These are phyloP conservation scores for Scaptomyza polygonia DNA, from an alignment of 2,888 invertebrate genomes.

Conservation along the genomic window DNA sequence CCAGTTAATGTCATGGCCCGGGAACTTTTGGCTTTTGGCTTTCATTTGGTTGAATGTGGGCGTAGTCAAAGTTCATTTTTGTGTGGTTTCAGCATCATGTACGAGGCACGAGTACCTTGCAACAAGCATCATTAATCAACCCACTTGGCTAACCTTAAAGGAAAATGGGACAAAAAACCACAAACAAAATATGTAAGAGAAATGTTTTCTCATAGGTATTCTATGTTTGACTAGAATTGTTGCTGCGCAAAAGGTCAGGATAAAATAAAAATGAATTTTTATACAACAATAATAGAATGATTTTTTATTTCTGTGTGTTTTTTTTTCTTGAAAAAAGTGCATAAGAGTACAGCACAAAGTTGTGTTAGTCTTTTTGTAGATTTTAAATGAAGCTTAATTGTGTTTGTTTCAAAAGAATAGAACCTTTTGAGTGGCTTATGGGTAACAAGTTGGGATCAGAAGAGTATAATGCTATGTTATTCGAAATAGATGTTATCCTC, in stretches of 20 bases:
- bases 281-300: neutral
- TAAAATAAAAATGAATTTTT: neutral
- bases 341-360: neutral
- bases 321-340: neutral
- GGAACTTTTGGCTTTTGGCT: conserved; percentile 11
- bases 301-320: neutral
- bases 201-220: neutral
- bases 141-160: conserved; percentile 23
- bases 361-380: neutral
- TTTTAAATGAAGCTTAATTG: neutral
- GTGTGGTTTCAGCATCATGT: conserved; percentile 31
- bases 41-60: conserved; percentile 7
- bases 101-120: conserved; percentile 17
- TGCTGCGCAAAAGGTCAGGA: neutral
- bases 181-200: conserved; percentile 13
- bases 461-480: neutral
- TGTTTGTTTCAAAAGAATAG: neutral
- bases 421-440: neutral
- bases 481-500: too few species aligned
- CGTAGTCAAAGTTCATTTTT: conserved; percentile 35
- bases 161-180: conserved; percentile 14
- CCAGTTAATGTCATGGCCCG: conserved; percentile 24
- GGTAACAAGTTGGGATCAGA: neutral
- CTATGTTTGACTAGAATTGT: neutral
- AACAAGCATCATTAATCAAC: conserved; percentile 50